These are phyloP conservation scores for Pentalonia nigronervosa DNA, from an alignment of 1,140 invertebrate genomes.

Conservation along the genomic window DNA sequence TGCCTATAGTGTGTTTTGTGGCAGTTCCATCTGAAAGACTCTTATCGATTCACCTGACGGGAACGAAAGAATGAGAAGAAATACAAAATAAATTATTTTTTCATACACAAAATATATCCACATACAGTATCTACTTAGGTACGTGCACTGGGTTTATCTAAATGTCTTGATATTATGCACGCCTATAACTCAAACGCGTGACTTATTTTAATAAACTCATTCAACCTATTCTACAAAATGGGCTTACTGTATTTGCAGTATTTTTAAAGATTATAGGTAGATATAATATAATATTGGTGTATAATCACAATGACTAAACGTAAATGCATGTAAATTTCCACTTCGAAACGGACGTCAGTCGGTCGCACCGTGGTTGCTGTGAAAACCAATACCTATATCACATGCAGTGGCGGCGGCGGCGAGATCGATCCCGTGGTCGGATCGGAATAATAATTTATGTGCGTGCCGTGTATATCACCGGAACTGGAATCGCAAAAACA, in stretches of 20 bases:
- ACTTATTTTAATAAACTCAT: background rate
- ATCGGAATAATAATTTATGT: constrained; percentile 11
- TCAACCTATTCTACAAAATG: background rate
- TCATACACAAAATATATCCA: background rate
- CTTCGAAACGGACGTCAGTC: background rate
- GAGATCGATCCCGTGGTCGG: background rate
- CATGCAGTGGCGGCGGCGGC: background rate
- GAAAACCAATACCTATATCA: background rate
- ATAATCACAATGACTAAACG: no score
- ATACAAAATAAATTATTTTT: background rate
- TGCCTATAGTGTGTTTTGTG: background rate
- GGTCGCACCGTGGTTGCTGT: background rate
- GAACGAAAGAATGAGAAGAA: background rate
- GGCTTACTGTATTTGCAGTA: no score
- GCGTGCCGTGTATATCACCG: background rate
- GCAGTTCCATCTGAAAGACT: background rate
- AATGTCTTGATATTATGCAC: no score
- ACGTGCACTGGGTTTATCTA: no score
- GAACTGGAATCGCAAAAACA: background rate
- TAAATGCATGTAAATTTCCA: background rate
- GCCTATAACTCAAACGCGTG: no score
- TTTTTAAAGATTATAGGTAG: no score
- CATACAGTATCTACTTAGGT: background rate
- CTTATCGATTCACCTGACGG: background rate
- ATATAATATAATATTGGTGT: no score